Conservation (phyloP, 2,888 invertebrate species). For the Drosophila atroscutellata region DNA sequence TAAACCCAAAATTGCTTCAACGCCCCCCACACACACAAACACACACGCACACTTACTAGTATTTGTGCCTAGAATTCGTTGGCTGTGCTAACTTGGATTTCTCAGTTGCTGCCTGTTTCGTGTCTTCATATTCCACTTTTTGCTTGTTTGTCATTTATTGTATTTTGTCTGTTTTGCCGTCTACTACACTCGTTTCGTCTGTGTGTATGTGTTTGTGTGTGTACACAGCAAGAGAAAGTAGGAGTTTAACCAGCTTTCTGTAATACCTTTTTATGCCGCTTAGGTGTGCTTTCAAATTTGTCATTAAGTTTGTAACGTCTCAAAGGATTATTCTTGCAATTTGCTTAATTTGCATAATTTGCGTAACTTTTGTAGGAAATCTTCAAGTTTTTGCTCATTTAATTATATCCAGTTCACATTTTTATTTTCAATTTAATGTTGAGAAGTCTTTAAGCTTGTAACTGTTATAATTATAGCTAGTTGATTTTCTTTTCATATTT, state of each 20-base stretch:
- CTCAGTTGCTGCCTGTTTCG: conserved; percentile 25
- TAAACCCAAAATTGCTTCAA: conserved; percentile 74
- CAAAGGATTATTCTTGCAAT: conserved; percentile 24
- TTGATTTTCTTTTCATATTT: background rate
- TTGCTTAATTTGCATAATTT: conserved; percentile 38
- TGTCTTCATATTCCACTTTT: conserved; percentile 54
- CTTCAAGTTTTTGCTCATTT: background rate
- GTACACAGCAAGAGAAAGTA: background rate
- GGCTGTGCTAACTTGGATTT: conserved; percentile 31
- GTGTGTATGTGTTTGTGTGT: background rate
- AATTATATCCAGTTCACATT: background rate
- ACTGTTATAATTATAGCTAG: background rate
- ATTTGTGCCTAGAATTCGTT: conserved; percentile 13
- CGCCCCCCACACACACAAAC: conserved; percentile 32
- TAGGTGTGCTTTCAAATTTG: conserved; percentile 49
- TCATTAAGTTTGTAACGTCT: conserved; percentile 45
- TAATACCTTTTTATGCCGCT: conserved; percentile 45
- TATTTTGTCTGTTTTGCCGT: conserved; percentile 27
- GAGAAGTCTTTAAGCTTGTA: background rate
- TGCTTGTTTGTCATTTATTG: conserved; percentile 68
- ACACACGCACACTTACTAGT: background rate
- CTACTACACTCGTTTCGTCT: conserved; percentile 10
- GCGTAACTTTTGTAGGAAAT: background rate
- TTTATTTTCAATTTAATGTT: background rate
- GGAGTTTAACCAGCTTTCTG: conserved; percentile 38